Conservation (phyloP, 2,113 vertebrate species). For the Neolamprologus modestus region DNA sequence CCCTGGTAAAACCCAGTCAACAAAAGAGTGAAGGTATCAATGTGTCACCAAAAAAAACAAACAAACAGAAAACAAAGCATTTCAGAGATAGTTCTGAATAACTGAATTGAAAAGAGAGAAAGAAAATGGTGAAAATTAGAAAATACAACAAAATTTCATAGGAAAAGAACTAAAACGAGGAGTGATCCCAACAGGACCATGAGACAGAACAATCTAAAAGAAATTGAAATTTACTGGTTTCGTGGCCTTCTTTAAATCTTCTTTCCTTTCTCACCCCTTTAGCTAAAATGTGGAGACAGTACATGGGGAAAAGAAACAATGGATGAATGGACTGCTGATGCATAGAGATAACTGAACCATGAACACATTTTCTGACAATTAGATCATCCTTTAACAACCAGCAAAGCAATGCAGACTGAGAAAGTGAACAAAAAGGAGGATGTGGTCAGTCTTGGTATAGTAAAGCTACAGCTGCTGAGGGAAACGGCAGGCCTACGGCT, state of each 20-base stretch:
- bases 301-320: slow-evolving; percentile 4
- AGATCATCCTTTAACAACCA: slow-evolving; percentile 76
- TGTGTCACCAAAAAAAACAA: neutral
- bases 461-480: slow-evolving; percentile 55
- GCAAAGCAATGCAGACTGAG: slow-evolving; percentile 70
- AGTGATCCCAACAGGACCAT: slow-evolving; percentile 6
- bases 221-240: slow-evolving; percentile 26
- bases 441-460: slow-evolving; percentile 47
- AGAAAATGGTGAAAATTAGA: neutral
- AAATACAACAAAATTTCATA: neutral
- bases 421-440: slow-evolving; percentile 47
- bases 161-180: neutral
- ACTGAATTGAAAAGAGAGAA: neutral
- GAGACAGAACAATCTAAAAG: neutral
- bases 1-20: slow-evolving; percentile 7
- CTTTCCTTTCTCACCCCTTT: slow-evolving; percentile 50
- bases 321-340: slow-evolving; percentile 46
- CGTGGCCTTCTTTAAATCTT: slow-evolving; percentile 24
- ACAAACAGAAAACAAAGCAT: neutral
- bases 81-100: neutral
- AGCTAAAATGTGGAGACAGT: slow-evolving; percentile 43
- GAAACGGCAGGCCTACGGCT: neutral
- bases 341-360: slow-evolving; percentile 51
- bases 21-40: neutral
- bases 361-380: slow-evolving; percentile 64